A percentile compares a stretch with the other conserved stretches of the same genome.
Evolutionary conservation across 1,140 invertebrate species (phyloP).

Genomic region (Popillia japonica): DNA sequence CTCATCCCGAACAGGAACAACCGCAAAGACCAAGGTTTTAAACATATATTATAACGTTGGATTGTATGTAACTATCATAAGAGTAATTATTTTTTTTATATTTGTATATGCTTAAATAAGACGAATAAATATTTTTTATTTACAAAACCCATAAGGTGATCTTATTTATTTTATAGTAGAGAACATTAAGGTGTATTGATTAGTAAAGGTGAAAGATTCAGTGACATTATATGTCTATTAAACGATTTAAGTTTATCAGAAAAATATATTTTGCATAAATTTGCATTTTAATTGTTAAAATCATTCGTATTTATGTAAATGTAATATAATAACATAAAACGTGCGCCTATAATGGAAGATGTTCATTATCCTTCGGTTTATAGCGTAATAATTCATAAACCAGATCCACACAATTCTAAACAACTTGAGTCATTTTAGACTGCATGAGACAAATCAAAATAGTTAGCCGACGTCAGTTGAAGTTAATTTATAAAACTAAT

Average conservation of each 20-base stretch:
- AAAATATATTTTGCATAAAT: too few species aligned
- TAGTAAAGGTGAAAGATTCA: background rate
- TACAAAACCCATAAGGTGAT: background rate
- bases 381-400: too few species aligned
- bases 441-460: too few species aligned
- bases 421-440: too few species aligned
- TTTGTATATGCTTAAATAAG: conserved; percentile 5
- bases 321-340: too few species aligned
- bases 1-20: conserved; percentile 53
- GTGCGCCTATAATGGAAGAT: too few species aligned
- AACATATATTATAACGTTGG: background rate
- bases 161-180: background rate
- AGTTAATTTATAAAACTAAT: too few species aligned
- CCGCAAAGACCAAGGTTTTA: conserved; percentile 30
- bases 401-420: too few species aligned
- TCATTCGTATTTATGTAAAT: too few species aligned
- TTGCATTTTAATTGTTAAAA: too few species aligned
- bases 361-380: too few species aligned
- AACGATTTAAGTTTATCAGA: background rate
- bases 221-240: background rate
- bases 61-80: conserved; percentile 12
- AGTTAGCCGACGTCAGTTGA: too few species aligned
- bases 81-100: conserved; percentile 15
- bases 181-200: background rate
- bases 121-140: conserved; percentile 13